These are phyloP conservation scores for Amphiprion percula DNA, from an alignment of 2,113 vertebrate species.

Conservation along the genomic window DNA sequence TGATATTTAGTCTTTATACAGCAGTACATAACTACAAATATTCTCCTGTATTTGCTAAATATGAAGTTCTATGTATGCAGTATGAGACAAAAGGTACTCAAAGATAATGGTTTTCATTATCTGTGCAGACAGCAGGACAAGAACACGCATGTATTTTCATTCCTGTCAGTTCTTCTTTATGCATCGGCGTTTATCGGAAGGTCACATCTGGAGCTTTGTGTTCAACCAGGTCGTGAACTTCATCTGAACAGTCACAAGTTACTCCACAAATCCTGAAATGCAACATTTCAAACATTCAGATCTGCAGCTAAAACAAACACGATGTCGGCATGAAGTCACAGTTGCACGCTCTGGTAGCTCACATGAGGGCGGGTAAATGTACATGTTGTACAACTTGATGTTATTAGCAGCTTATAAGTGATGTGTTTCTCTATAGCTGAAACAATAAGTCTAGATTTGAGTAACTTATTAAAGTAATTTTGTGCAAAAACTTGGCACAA, in stretches of 20 bases:
- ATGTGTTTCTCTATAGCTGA: too few relatives aligned
- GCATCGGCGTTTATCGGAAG: conserved; percentile 24
- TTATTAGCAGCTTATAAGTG: too few relatives aligned
- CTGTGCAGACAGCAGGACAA: conserved; percentile 35
- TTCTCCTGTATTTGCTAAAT: background rate
- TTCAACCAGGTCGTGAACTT: conserved; percentile 39
- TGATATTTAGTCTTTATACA: too few relatives aligned
- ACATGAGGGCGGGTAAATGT: too few relatives aligned
- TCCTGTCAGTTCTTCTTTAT: conserved; percentile 29
- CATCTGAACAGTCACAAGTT: background rate
- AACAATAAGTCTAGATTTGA: too few relatives aligned
- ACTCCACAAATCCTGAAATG: conserved; percentile 48
- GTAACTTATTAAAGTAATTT: too few relatives aligned
- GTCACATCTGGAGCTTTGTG: conserved; percentile 45
- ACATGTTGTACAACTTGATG: too few relatives aligned
- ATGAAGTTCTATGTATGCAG: background rate
- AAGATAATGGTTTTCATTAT: conserved; percentile 57
- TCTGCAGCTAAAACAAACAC: background rate
- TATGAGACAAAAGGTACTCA: conserved; percentile 5
- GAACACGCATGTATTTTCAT: conserved; percentile 32
- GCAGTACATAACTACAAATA: background rate
- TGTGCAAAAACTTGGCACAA: too few relatives aligned
- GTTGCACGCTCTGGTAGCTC: background rate
- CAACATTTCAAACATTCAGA: conserved; percentile 58
- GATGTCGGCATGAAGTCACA: background rate